phyloP scores from a whole-genome alignment of 2,888 invertebrate species.

The Hydrotaea cyrtoneurina region DNA sequence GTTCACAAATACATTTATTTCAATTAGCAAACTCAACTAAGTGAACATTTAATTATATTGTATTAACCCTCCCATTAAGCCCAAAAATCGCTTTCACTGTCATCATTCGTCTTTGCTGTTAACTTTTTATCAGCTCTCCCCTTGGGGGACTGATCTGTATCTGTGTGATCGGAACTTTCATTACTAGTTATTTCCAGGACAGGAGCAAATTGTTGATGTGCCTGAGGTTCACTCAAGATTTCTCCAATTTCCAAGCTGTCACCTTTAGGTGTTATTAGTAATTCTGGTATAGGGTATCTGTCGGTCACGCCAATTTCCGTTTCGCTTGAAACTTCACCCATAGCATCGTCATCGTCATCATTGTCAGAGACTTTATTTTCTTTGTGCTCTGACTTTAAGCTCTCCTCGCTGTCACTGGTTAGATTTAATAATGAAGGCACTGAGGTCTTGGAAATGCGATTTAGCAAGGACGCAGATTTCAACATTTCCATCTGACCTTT shows the following conservation, averaged over 20 bases:
- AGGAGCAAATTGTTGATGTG: conserved; percentile 20
- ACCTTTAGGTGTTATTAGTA: conserved; percentile 22
- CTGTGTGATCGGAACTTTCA: conserved; percentile 41
- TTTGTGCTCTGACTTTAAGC: background rate
- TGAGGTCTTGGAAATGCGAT: conserved; percentile 9
- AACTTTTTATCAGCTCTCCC: conserved; percentile 41
- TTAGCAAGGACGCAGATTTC: background rate
- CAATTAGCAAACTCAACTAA: background rate
- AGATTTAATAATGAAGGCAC: conserved; percentile 45
- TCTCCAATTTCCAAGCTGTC: conserved; percentile 63
- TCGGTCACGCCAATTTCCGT: background rate
- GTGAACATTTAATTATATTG: background rate
- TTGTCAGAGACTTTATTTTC: background rate
- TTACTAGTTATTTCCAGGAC: background rate
- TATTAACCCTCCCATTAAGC: conserved; percentile 30
- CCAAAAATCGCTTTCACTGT: conserved; percentile 70
- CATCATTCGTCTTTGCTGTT: conserved; percentile 38
- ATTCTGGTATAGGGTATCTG: background rate
- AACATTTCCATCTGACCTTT: background rate
- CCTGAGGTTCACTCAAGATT: conserved; percentile 51
- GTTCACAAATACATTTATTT: conserved; percentile 38
- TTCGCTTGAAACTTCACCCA: conserved; percentile 33
- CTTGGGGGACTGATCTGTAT: conserved; percentile 57
- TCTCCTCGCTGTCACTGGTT: conserved; percentile 30
- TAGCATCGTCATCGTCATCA: background rate